Base-by-base conservation (phyloP, 2,888 invertebrate genomes). In the Ferdinandea cuprea region DNA sequence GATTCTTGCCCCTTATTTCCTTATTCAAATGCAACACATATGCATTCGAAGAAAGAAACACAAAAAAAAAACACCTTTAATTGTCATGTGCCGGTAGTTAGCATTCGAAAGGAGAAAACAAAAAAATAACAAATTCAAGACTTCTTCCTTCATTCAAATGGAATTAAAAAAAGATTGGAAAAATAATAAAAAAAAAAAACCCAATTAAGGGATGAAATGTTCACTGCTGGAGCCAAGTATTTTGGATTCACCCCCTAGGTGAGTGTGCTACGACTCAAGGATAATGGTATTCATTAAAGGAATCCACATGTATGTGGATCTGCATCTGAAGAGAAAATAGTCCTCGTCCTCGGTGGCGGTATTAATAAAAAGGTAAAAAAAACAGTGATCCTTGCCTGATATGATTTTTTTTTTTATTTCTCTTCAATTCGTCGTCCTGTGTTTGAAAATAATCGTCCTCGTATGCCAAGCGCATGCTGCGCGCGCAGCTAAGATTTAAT, bases 381-480 rank as follows among this genome's bases (percentile, higher is more conserved):
- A 72, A 79, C 59, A 65, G 32, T 59, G 76, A 63, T 73, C 68
- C 56, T 72, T 48, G 37, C 30, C 61, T 80, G 48, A 69, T 81
- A 59, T 54, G 69, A 52, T 72, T 77, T 81, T 83, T 50, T 72
- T 77, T 81, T 83, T 50, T 77, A 54, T 69, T 65, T 28, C 69
- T 40, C 59, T 65, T 46, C 58, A 48, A 71, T 81, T 77, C 69
- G 28, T 54, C 28, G 17, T 59, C 9, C 48, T 58, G 30, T 40
- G 37, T 68, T 54, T 48, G 48, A 28, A 68, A 52, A 74, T 74
- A 80, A 74, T 74, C 42, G 66, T 72, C 66, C 77, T 78, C 81
- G 81, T 83, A 78, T 44, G 81, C 78, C 81, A 83, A 72, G 68
- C 81, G 85, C 85, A 85, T 73, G 85, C 85, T 81, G 85, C 76